Base-by-base conservation (phyloP, 2,797 vertebrate genomes). In the Chromis chromis region DNA sequence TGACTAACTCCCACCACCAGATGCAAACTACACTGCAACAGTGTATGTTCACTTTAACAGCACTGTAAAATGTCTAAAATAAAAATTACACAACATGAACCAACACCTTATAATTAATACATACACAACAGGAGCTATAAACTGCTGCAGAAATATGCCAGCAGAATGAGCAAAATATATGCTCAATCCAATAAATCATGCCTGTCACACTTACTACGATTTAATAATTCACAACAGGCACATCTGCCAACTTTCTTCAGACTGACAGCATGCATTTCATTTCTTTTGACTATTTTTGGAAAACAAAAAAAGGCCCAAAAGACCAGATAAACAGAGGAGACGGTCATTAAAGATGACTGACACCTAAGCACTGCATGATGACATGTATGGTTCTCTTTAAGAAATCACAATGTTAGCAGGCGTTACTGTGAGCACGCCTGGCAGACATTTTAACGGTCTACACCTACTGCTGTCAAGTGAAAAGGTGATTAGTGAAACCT, bases 131-230 rank as follows among this genome's bases (percentile, higher is more conserved):
- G 33, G 21, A 63, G 72, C 73, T 46, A 78, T 81, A 64, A 88
- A 80, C 44, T 16, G 65, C 33, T 19, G 42, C 42, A 64, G 65
- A 80, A 65, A 79, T 69, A 60, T 81, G 44, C 57, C 33, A 64
- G 68, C 55, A 42, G 46, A 69, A 42, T 59, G 49, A 74, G 64
- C 55, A 79, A 74, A 39, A 89, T 84, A 87, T 52, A 74, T 21
- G 39, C 28, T 64, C 63, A 86, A 82, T 86, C 83, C 84, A 82
- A 86, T 83, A 86, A 86, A 73, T 44, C 67, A 69, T 61, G 69
- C 42, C 77, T 57, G 79, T 84, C 90, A 86, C 72, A 78, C 50
- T 68, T 61, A 66, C 48, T 66, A 61, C 68, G 75, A 79, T 79
- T 79, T 86, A 78, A 76, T 81, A 79, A 79, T 68, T 83, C 33